Evolutionary conservation across 1,140 invertebrate species (phyloP).

Genomic region (Propsilocerus akamusi): DNA sequence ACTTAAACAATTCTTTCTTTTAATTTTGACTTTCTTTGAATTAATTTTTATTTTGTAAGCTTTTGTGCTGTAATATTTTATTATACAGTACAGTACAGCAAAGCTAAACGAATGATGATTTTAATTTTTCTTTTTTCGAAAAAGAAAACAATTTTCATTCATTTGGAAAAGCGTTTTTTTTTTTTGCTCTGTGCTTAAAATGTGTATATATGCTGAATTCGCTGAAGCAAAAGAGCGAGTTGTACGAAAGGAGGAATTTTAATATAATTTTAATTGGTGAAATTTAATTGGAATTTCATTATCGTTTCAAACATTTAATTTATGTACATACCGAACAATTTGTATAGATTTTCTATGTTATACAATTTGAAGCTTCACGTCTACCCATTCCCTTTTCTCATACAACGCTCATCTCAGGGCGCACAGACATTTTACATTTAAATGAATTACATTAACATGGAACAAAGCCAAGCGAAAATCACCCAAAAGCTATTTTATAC

Average conservation of each 20-base stretch:
- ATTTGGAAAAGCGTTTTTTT: constrained; percentile 1
- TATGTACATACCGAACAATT: background rate
- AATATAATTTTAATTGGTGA: constrained; percentile 4
- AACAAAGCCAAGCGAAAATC: constrained; percentile 4
- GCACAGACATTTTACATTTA: background rate
- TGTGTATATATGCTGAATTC: no score
- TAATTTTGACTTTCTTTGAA: no score
- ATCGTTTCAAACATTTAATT: constrained; percentile 4
- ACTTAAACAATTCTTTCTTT: no score
- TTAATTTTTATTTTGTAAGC: no score
- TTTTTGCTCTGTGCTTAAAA: no score
- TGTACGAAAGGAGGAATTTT: constrained; percentile 1
- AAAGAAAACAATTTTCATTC: background rate
- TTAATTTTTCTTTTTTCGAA: no score
- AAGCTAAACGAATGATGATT: no score
- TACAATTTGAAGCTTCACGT: no score
- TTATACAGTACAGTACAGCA: no score
- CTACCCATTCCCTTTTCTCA: no score
- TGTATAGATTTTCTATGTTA: background rate
- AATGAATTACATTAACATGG: constrained; percentile 3
- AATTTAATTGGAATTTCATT: constrained; percentile 4
- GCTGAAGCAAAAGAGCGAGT: background rate
- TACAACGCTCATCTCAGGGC: no score
- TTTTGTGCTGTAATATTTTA: no score
- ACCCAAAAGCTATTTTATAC: background rate